Evolutionary conservation across 2,113 vertebrate genomes (phyloP).

Genomic region (Okapia johnstoni): DNA sequence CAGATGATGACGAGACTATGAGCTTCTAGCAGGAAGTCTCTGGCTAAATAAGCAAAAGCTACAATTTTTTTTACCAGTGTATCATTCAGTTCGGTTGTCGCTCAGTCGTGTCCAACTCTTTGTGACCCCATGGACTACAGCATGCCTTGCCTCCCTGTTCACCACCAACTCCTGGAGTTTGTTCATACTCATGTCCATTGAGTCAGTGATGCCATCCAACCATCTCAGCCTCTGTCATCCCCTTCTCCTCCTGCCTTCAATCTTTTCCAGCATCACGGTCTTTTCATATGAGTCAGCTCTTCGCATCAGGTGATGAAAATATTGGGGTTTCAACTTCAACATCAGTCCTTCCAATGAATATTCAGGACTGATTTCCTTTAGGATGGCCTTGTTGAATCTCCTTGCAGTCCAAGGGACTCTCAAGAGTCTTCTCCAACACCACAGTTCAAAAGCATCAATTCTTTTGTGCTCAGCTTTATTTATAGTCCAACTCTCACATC

Average conservation of each 20-base stretch:
- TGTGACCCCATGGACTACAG: not conserved
- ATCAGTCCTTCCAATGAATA: no score
- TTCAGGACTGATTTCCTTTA: not conserved
- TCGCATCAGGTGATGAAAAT: not conserved
- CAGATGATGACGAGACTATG: not conserved
- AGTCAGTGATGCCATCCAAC: not conserved
- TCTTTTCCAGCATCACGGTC: not conserved
- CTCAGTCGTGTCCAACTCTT: rapidly evolving
- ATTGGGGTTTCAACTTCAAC: no score
- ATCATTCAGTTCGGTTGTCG: not conserved
- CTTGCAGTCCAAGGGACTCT: not conserved
- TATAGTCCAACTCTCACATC: not conserved
- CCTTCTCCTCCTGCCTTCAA: not conserved
- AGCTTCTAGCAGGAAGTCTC: not conserved
- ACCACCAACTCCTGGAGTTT: not conserved
- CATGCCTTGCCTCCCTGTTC: not conserved
- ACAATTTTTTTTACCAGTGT: not conserved
- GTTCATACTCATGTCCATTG: not conserved
- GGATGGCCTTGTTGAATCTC: not conserved
- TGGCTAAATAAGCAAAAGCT: not conserved
- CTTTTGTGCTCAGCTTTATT: not conserved
- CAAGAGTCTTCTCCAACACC: not conserved
- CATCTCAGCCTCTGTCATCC: not conserved
- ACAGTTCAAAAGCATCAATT: not conserved
- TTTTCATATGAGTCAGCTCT: not conserved